Base-by-base conservation (phyloP, 2,113 vertebrate genomes). In the Neodontobutis hainanensis region DNA sequence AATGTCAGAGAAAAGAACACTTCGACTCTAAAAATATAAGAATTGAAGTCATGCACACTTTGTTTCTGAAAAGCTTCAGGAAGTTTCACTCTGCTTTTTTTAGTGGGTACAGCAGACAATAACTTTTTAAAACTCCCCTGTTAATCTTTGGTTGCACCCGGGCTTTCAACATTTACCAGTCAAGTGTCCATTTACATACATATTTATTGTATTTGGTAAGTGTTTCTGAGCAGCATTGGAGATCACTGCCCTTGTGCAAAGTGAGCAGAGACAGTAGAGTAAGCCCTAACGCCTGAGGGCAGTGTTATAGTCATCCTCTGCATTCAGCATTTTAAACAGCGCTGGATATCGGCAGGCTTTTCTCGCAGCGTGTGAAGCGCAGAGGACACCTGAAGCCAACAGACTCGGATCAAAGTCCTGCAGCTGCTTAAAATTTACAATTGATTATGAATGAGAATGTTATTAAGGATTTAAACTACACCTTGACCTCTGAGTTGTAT, bases 241-340 rank as follows among this genome's bases (percentile, higher is more conserved):
- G 78, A 14, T 66, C 68, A 4, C 4, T 84, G 85, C 85, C 85
- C 85, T 87, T 76, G 81, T 82, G 76, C 78, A 70, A 50, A 35
- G 80, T 58, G 36, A 83, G 77, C 77, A 74, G 74, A 83, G 78
- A 55, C 65, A 10, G 70, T 64, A 36, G 62, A 11, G 70, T 64
- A 36, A 65, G 73, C 73, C 76, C 59, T 68, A 75, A 78, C 76
- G 84, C 79, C 65, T 66, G 11, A 5, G 68, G 73, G 65, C 68
- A 49, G 70, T 56, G 73, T 66, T 76, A 68, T 73, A 75, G 61
- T 70, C 72, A 11, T 64, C 67, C 72, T 72, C 61, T 77, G 84
- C 77, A 69, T 52, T 77, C 68, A 78, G 82, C 80, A 80, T 85
- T 81, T 85, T 81, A 85, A 86, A 66, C 75, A 82, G 84, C 62